phyloP scores from a whole-genome alignment of 2,888 invertebrate species.

The Tolmerus cingulatus region DNA sequence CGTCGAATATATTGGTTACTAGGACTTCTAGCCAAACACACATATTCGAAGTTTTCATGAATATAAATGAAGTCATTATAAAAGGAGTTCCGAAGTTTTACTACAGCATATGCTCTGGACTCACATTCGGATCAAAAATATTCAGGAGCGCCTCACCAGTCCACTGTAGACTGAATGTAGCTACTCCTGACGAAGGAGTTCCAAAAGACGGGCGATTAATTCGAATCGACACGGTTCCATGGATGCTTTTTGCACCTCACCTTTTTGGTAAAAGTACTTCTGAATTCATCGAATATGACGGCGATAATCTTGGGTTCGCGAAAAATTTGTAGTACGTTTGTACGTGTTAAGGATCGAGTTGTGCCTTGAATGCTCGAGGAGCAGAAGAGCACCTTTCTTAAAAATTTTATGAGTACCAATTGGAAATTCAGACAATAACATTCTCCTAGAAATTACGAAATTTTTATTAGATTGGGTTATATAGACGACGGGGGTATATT shows the following conservation, averaged over 20 bases:
- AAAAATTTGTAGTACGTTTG: not conserved
- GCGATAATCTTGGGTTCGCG: not conserved
- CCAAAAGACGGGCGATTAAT: not conserved
- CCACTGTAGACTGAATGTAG: not conserved
- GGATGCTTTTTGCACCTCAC: not conserved
- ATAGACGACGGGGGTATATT: not conserved
- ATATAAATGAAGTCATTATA: conserved; percentile 49
- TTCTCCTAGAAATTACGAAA: not conserved
- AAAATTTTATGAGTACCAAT: not conserved
- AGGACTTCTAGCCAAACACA: conserved; percentile 46
- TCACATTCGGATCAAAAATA: not conserved
- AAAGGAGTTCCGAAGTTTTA: conserved; percentile 42
- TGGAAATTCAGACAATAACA: not conserved
- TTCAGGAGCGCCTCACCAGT: not conserved
- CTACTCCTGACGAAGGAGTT: not conserved
- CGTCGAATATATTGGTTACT: conserved; percentile 45
- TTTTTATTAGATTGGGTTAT: not conserved
- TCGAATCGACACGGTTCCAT: not conserved
- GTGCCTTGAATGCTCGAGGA: not conserved
- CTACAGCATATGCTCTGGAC: not conserved
- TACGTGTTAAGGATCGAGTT: not conserved
- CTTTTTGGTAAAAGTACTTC: not conserved
- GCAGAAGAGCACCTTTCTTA: not conserved
- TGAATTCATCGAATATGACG: not conserved
- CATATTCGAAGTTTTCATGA: conserved; percentile 48